Conservation (phyloP, 2,113 vertebrate species). For the Zingel zingel region DNA sequence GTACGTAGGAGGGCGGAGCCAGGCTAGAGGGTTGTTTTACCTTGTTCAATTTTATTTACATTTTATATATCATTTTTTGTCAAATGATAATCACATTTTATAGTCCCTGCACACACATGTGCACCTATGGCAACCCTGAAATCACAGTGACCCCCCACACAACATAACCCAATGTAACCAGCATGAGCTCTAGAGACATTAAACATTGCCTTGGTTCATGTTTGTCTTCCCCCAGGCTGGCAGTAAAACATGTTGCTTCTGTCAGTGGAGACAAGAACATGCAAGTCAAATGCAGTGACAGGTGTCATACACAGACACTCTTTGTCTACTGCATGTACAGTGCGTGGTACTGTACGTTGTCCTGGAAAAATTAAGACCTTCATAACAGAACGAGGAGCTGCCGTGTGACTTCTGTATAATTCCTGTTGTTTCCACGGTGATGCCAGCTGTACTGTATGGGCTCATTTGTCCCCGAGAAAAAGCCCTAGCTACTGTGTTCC, state of each 20-base stretch:
- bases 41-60: too few species aligned
- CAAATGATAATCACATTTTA: too few species aligned
- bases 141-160: too few species aligned
- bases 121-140: too few species aligned
- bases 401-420: conserved; percentile 69
- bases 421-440: not conserved
- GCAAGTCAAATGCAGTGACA: conserved; percentile 86
- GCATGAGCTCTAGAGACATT: not conserved
- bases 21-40: too few species aligned
- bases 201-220: conserved; percentile 18
- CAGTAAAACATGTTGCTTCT: conserved; percentile 75
- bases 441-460: conserved; percentile 41
- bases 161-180: too few species aligned
- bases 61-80: too few species aligned
- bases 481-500: conserved; percentile 26
- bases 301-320: conserved; percentile 88
- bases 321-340: conserved; percentile 84
- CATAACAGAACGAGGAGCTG: conserved; percentile 87
- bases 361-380: conserved; percentile 88
- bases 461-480: conserved; percentile 42
- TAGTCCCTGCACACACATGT: too few species aligned
- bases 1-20: too few species aligned
- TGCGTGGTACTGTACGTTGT: conserved; percentile 79
- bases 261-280: conserved; percentile 87
- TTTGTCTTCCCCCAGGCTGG: conserved; percentile 67